A percentile compares a stretch with the other conserved stretches of the same genome.
phyloP scores from a whole-genome alignment of 2,888 invertebrate genomes.

The Erebia ligea region DNA sequence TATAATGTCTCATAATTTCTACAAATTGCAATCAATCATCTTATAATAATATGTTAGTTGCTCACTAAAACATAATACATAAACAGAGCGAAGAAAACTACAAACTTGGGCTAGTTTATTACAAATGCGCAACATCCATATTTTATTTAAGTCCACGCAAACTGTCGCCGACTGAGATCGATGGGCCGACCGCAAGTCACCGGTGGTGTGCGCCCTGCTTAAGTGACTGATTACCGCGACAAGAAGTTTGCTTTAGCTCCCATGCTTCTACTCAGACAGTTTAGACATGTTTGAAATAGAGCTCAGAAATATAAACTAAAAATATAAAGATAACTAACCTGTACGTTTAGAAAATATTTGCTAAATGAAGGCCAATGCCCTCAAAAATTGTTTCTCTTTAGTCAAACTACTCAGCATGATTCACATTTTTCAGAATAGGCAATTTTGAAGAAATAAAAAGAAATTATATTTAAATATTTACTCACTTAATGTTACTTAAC shows the following conservation, averaged over 20 bases:
- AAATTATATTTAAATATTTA: no score
- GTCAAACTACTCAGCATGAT: no score
- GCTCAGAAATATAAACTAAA: neutral
- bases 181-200: slow-evolving; percentile 59
- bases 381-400: no score
- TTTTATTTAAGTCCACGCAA: slow-evolving; percentile 46
- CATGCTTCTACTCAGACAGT: neutral
- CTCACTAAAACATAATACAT: no score
- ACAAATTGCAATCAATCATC: no score
- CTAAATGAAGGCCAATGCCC: no score
- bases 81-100: neutral
- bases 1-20: no score
- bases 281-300: neutral
- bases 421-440: no score
- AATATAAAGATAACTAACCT: neutral
- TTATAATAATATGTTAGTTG: no score
- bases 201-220: slow-evolving; percentile 46
- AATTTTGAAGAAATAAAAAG: no score
- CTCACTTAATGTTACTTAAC: no score
- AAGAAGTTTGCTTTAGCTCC: slow-evolving; percentile 12
- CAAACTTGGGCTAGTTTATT: neutral
- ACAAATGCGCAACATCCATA: slow-evolving; percentile 15
- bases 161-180: slow-evolving; percentile 67
- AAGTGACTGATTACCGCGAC: slow-evolving; percentile 62
- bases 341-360: no score